Conservation (phyloP, 2,797 vertebrate species). For the Lutjanus campechanus region DNA sequence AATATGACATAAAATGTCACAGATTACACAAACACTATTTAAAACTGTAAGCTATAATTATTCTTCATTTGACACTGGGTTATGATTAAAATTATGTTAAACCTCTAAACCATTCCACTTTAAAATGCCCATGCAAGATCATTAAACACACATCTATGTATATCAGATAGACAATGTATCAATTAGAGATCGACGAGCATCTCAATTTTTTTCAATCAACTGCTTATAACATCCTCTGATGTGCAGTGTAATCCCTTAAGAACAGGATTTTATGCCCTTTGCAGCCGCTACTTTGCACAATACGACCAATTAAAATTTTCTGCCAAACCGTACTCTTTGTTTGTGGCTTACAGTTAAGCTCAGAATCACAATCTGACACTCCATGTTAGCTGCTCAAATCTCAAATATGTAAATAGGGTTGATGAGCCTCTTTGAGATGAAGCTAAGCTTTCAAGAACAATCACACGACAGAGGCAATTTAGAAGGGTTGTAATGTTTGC, state of each 20-base stretch:
- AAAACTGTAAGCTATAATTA: neutral
- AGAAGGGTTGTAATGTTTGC: conserved; percentile 45
- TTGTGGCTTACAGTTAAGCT: conserved; percentile 62
- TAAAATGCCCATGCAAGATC: neutral
- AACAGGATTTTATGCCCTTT: conserved; percentile 63
- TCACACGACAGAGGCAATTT: conserved; percentile 35
- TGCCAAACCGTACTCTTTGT: conserved; percentile 61
- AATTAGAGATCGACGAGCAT: conserved; percentile 31
- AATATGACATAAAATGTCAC: neutral
- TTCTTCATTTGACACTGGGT: neutral
- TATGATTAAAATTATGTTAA: neutral
- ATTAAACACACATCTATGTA: neutral
- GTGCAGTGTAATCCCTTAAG: conserved; percentile 72
- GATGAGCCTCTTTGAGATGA: conserved; percentile 64
- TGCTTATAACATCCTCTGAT: conserved; percentile 61
- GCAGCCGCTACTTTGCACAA: conserved; percentile 61
- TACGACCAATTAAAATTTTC: conserved; percentile 78
- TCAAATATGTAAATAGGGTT: conserved; percentile 71
- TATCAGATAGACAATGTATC: conserved; percentile 15
- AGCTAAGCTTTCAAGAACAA: conserved; percentile 64
- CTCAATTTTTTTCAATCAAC: conserved; percentile 44
- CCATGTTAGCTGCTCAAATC: conserved; percentile 38
- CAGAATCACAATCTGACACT: conserved; percentile 63
- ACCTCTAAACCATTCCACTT: neutral
- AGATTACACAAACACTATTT: neutral